phyloP scores from a whole-genome alignment of 2,113 vertebrate genomes.

The Greenwoodochromis staneri region DNA sequence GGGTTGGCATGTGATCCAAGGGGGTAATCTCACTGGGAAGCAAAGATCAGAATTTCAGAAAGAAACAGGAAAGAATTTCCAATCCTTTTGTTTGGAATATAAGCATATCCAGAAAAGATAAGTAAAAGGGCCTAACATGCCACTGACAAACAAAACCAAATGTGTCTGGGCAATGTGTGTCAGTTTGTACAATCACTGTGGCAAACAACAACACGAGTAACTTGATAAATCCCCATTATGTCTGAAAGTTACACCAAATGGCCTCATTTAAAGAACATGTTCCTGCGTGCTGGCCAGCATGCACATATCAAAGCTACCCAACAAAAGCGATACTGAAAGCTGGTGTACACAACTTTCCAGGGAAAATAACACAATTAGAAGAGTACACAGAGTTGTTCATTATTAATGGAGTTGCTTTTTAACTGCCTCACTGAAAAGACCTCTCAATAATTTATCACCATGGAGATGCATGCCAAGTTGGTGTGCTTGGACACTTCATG shows the following conservation, averaged over 20 bases:
- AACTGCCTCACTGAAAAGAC: conserved; percentile 66
- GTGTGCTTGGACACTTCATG: conserved; percentile 70
- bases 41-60: conserved; percentile 47
- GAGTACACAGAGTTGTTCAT: conserved; percentile 66
- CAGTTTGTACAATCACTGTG: neutral
- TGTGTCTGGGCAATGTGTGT: conserved; percentile 16
- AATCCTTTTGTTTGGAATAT: conserved; percentile 24
- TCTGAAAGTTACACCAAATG: conserved; percentile 31
- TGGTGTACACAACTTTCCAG: conserved; percentile 49
- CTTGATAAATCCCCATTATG: neutral
- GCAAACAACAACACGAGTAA: neutral
- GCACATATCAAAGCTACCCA: conserved; percentile 30
- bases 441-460: conserved; percentile 74
- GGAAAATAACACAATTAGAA: conserved; percentile 70
- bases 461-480: conserved; percentile 70
- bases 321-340: conserved; percentile 31
- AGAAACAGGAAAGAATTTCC: conserved; percentile 20
- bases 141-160: conserved; percentile 18
- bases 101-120: conserved; percentile 17
- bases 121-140: neutral
- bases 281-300: conserved; percentile 16
- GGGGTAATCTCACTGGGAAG: conserved; percentile 51
- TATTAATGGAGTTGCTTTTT: conserved; percentile 74
- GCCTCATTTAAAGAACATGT: conserved; percentile 31
- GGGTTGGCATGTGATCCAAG: conserved; percentile 46